These are phyloP conservation scores for Geotrypetes seraphini DNA, from an alignment of 2,797 vertebrate species.

Conservation along the genomic window DNA sequence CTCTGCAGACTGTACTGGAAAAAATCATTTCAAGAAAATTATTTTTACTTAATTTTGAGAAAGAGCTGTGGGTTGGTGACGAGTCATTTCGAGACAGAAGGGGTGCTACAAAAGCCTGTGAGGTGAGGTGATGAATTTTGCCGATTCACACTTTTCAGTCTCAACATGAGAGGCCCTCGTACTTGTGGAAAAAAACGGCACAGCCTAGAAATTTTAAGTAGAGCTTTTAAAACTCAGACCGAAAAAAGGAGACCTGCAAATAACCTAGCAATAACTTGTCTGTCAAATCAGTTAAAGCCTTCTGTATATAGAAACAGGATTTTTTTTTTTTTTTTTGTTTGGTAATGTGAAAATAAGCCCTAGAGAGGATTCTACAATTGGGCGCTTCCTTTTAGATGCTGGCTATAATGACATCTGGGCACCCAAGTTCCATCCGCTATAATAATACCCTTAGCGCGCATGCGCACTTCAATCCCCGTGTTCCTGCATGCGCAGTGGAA, in stretches of 20 bases:
- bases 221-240: constrained; percentile 48
- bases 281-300: constrained; percentile 49
- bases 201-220: constrained; percentile 55
- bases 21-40: constrained; percentile 46
- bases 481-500: too few relatives aligned
- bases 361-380: too few relatives aligned
- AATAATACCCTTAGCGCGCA: too few relatives aligned
- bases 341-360: too few relatives aligned
- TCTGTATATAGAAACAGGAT: too few relatives aligned
- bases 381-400: too few relatives aligned
- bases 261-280: constrained; percentile 53
- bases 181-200: constrained; percentile 42
- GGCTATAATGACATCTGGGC: too few relatives aligned
- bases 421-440: too few relatives aligned
- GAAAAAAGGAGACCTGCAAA: constrained; percentile 48
- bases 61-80: constrained; percentile 54
- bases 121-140: constrained; percentile 43
- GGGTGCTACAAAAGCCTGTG: constrained; percentile 38
- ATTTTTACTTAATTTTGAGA: constrained; percentile 52
- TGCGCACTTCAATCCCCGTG: too few relatives aligned
- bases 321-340: too few relatives aligned
- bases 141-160: constrained; percentile 60
- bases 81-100: constrained; percentile 62
- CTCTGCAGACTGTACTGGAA: constrained; percentile 33
- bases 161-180: constrained; percentile 52